Base-by-base conservation (phyloP, 2,113 vertebrate species). In the Saccopteryx leptura region DNA sequence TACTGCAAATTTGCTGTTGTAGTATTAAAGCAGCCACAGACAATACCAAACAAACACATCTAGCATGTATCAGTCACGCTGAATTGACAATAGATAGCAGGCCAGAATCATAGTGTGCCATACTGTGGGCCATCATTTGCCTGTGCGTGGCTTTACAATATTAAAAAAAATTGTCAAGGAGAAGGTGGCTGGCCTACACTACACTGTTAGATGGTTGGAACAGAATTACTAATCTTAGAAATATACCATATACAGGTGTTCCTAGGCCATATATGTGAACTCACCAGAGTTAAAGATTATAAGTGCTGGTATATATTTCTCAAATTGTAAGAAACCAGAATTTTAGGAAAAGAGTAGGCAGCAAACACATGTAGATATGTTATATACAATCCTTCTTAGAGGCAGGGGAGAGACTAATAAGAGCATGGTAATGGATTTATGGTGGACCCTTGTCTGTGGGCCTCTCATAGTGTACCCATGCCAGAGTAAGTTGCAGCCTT, bases 401-500 rank as follows among this genome's bases (percentile, higher is more conserved):
- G 66, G 54, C 31, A 89, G 50, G 4, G 39, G 33, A 72, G 78
- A 84, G 18, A 48, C 2, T 46, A 19, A 26, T 56, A 71, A 60
- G n/a, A 58, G 58, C 83, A 74, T 84, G 90, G 88, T 81, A n/a
- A 78, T 81, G 87, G 80, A 85, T 97, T 97, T 91, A 92, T 97
- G 88, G 76, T 4, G 0, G 80, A 54, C 52, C 28, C 56, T 84
- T 88, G 11, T 54, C 5, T 69, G 18, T 93, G 89, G 92, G 83
- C 39, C 28, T 81, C 78, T 94, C 83, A 89, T 69, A 72, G 76
- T 96, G 66, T 50, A 63, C 84, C 79, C 71, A 54, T 90, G 92
- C 94, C 24, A 92, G 76, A 90, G 61, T 33, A 82, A 84, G 56
- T 24, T 31, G n/a, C 26, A 85, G 61, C 90, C 85, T 84, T 6